phyloP scores from a whole-genome alignment of 2,888 invertebrate species.

The Macropis europaea region DNA sequence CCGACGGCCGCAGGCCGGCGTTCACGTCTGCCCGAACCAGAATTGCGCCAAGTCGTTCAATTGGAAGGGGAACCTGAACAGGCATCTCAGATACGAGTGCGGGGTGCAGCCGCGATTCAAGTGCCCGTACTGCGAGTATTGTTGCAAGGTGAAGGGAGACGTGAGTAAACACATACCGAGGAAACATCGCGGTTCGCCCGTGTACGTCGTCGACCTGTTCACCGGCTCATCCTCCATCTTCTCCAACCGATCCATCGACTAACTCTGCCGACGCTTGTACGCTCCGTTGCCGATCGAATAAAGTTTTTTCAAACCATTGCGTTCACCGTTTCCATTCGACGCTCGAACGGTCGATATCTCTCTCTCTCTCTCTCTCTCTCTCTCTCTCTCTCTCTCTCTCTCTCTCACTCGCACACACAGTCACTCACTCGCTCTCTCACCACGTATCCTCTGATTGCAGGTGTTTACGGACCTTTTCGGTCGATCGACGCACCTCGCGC shows the following conservation, averaged over 20 bases:
- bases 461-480: neutral
- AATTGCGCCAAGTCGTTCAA: slow-evolving; percentile 67
- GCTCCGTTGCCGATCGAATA: no score
- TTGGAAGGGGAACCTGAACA: slow-evolving; percentile 61
- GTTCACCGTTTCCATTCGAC: no score
- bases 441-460: slow-evolving; percentile 25
- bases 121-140: slow-evolving; percentile 70
- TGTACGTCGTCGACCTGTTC: slow-evolving; percentile 57
- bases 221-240: neutral
- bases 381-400: no score
- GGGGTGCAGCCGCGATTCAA: slow-evolving; percentile 69
- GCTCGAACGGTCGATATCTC: no score
- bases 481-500: neutral
- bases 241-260: neutral
- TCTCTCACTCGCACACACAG: no score
- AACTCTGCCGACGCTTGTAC: neutral
- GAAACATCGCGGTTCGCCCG: slow-evolving; percentile 41
- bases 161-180: slow-evolving; percentile 58
- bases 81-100: slow-evolving; percentile 74
- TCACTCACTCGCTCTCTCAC: no score
- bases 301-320: no score
- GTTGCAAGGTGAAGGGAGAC: slow-evolving; percentile 66
- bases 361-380: no score
- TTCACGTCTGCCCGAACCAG: slow-evolving; percentile 58
- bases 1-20: neutral